phyloP scores from a whole-genome alignment of 2,888 invertebrate genomes.

The Plagodis dolabraria region DNA sequence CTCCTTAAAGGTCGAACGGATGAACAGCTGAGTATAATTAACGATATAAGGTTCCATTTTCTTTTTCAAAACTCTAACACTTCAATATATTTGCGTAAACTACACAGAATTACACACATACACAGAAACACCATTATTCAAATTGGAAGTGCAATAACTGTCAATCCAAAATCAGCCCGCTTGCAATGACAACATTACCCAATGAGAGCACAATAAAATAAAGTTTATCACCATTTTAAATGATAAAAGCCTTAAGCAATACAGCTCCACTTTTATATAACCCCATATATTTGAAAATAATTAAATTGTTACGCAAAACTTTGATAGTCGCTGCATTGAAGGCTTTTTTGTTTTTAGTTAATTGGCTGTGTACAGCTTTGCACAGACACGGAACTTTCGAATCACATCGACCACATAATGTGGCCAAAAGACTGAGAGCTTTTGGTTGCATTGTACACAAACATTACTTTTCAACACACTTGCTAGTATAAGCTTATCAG shows the following conservation, averaged over 20 bases:
- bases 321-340: constrained; percentile 30
- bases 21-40: too few relatives aligned
- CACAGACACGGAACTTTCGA: constrained; percentile 9
- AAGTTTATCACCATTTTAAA: constrained; percentile 21
- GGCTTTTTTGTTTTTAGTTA: constrained; percentile 40
- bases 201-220: constrained; percentile 30
- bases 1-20: too few relatives aligned
- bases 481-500: too few relatives aligned
- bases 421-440: neutral
- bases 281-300: constrained; percentile 32
- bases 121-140: neutral
- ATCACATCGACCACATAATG: neutral
- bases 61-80: too few relatives aligned
- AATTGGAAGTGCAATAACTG: constrained; percentile 13
- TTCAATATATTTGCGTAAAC: neutral
- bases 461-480: too few relatives aligned
- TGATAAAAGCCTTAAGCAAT: constrained; percentile 25
- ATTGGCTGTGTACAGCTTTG: constrained; percentile 38
- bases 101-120: constrained; percentile 18
- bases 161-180: constrained; percentile 12
- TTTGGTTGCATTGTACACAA: too few relatives aligned
- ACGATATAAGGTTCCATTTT: too few relatives aligned
- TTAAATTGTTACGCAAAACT: constrained; percentile 45
- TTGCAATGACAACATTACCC: constrained; percentile 7
- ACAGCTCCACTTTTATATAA: constrained; percentile 30